These are phyloP conservation scores for Cyprinodon brontotheroides DNA, from an alignment of 2,113 vertebrate species.

Conservation along the genomic window DNA sequence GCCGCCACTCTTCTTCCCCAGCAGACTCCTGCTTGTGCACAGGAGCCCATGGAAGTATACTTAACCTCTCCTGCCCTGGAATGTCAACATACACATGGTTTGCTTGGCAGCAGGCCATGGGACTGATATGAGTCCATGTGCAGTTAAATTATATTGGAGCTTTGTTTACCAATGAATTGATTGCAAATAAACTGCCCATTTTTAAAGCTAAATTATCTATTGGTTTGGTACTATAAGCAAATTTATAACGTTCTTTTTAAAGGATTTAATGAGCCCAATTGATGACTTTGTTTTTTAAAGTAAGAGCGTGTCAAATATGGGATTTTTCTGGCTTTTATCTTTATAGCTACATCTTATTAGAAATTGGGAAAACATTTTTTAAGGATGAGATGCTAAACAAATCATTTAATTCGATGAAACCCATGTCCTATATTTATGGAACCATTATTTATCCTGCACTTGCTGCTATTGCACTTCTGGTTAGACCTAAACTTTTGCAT, in stretches of 20 bases:
- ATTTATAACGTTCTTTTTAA: neutral
- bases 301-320: neutral
- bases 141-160: constrained; percentile 23
- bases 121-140: constrained; percentile 17
- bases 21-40: constrained; percentile 21
- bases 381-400: neutral
- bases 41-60: constrained; percentile 73
- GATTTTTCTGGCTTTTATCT: neutral
- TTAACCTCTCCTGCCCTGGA: constrained; percentile 74
- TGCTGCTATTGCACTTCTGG: too few relatives aligned
- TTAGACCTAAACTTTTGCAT: too few relatives aligned
- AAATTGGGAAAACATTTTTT: neutral
- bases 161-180: constrained; percentile 16
- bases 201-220: too few relatives aligned
- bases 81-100: constrained; percentile 66
- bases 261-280: neutral
- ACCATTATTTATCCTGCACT: too few relatives aligned
- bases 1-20: neutral
- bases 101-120: constrained; percentile 52
- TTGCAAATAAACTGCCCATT: neutral
- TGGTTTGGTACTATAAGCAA: too few relatives aligned
- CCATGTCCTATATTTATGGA: too few relatives aligned
- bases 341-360: neutral
- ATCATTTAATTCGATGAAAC: too few relatives aligned
- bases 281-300: neutral